Evolutionary conservation across 2,113 vertebrate species (phyloP), one percentile per base, ranked within the genome.

Genomic region (Rhegmatorhina hoffmannsi): DNA sequence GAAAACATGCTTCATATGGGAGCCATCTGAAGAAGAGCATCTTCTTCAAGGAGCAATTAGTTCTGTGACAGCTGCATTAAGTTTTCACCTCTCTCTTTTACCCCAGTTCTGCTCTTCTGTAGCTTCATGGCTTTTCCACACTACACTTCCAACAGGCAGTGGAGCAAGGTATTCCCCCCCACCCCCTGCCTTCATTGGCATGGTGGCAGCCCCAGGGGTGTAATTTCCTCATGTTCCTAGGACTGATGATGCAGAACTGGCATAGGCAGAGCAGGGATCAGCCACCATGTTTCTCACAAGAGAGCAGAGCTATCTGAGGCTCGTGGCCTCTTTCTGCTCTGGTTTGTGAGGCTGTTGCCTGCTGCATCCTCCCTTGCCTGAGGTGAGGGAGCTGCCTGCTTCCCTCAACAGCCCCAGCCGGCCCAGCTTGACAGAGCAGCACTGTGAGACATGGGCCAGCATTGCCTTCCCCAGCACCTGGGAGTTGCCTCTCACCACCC

Each of bases 391-490:
- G 75, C 85, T 62, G 68, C 50, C 74, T 67, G 50, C 9, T 73
- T 90, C 18, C 47, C 52, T 26, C 79, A 59, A 26, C 82, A 86
- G 72, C 82, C 76, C 55, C 1, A 2, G 43, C 87, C 19, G 2
- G 91, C 75, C 72, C 36, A 55, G 75, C 88, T 76, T 47, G 96
- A 38, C 13, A 2, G 46, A 33, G 74, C 59, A 77, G 78, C 8
- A 0, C 31, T 29, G 19, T 47, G 38, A 67, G 29, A 59, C 25
- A 2, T 0, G 6, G 46, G 8, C 59, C 6, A 6, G 20, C 84
- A 81, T 43, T 0, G 1, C 46, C 49, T 69, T 50, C 15, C 64
- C 9, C 59, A 8, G 28, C 9, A 2, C 29, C 36, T 36, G 59
- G 0, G 2, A 82, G 3, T 80, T 49, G 70, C 49, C 34, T 59